These are phyloP conservation scores for Notolabrus celidotus DNA, from an alignment of 2,797 vertebrate genomes.

Conservation along the genomic window DNA sequence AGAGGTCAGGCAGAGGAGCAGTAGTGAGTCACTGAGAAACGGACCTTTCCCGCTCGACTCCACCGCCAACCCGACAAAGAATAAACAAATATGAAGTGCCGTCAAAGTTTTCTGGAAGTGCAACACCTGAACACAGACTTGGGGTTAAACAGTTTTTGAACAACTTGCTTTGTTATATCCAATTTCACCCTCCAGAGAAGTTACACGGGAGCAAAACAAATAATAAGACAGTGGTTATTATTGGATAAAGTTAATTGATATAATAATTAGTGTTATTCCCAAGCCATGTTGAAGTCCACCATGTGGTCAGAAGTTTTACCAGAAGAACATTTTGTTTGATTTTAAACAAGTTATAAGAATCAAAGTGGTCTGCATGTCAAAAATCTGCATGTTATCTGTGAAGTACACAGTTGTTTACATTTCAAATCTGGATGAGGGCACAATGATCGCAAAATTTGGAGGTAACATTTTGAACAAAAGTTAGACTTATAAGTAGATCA, in stretches of 20 bases:
- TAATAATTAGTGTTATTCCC: neutral
- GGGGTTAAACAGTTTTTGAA: constrained; percentile 3
- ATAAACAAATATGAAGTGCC: constrained; percentile 28
- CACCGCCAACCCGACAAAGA: constrained; percentile 34
- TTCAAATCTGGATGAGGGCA: too few species aligned
- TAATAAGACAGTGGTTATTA: constrained; percentile 4
- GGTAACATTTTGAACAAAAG: too few species aligned
- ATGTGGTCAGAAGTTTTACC: neutral
- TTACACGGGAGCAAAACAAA: constrained; percentile 23
- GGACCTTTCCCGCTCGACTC: constrained; percentile 51
- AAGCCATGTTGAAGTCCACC: neutral
- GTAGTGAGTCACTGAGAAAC: constrained; percentile 68
- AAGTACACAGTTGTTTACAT: too few species aligned
- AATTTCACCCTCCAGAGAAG: constrained; percentile 31
- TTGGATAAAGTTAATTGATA: neutral
- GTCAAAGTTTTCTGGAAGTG: constrained; percentile 13
- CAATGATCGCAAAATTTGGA: too few species aligned
- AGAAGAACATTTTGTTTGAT: neutral
- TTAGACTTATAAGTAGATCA: too few species aligned
- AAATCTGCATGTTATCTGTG: neutral
- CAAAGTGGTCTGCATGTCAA: too few species aligned
- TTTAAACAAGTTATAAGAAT: neutral
- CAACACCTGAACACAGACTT: constrained; percentile 24
- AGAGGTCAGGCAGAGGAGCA: constrained; percentile 72
- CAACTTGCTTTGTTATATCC: constrained; percentile 32